Evolutionary conservation across 2,888 invertebrate species (phyloP), one percentile per base, ranked within the genome.

Genomic region (Lasioglossum zephyrum): DNA sequence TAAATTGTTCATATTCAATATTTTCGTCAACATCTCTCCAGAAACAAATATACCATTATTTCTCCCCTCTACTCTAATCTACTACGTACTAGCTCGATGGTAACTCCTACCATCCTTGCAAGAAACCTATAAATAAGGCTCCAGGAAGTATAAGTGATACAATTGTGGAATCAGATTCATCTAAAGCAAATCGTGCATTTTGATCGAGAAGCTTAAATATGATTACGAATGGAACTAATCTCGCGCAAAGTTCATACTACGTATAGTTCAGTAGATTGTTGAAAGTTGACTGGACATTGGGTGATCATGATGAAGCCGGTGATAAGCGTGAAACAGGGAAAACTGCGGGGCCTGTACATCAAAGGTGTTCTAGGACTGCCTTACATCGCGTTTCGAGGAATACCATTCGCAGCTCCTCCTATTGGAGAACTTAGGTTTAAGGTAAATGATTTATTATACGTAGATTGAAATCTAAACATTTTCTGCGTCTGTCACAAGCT

Each of bases 371-470:
- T 72, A 16, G 72, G 72, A 5, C 11, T 44, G 11, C 6, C 4
- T 44, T 72, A 72, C 44, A 44, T 72, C 6, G 72, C 44, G 1
- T 72, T 72, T 72, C 44, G 5, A 9, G 72, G 44, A 8, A 31
- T 72, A 72, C 72, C 72, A 16, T 72, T 16, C 26, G 72, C 72
- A 44, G 44, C 72, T 5, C 72, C 72, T 44, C 72, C 72, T 16
- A 16, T 72, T 18, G 44, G 72, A 44, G 26, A 44, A 44, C 72
- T 72, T 26, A 72, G 72, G 8, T 72, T 72, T 26, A 72, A 72
- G 72, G 72, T 72, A 72, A 72, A 57, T 57, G 11, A n/a, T n/a
- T 63, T 31, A 63, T 6, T 2, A 63, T 31, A 6, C 26, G 63
- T 31, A 63, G n/a, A 57, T n/a, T n/a, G n/a, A 2, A 53, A 53